Evolutionary conservation across 2,888 invertebrate species (phyloP).

Genomic region (Leucozona laternaria): DNA sequence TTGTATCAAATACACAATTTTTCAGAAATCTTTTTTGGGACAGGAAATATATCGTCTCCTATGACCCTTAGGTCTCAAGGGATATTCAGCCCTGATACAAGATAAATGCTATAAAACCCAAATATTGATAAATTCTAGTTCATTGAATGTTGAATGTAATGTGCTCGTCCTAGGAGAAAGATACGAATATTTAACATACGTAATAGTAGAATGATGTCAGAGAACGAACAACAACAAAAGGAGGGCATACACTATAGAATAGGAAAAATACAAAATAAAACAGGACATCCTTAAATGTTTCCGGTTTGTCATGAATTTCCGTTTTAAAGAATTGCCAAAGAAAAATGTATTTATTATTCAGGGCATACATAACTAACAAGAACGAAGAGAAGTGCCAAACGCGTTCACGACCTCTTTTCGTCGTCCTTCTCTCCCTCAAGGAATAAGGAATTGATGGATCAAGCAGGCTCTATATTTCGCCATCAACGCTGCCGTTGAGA

Average conservation of each 20-base stretch:
- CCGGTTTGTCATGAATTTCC: constrained; percentile 55
- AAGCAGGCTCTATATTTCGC: not conserved
- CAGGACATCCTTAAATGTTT: constrained; percentile 49
- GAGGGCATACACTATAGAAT: not conserved
- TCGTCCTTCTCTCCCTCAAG: not conserved
- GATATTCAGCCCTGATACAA: not conserved
- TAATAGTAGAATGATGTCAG: not conserved
- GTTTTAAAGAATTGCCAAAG: constrained; percentile 4
- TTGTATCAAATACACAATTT: not conserved
- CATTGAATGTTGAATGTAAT: constrained; percentile 20
- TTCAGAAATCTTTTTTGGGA: constrained; percentile 5
- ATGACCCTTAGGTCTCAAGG: not conserved
- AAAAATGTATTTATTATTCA: constrained; percentile 57
- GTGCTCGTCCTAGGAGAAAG: not conserved
- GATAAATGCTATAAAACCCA: not conserved
- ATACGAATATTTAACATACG: constrained; percentile 6
- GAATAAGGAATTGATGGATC: not conserved
- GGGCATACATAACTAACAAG: constrained; percentile 18
- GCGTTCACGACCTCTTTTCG: constrained; percentile 3
- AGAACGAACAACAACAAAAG: not conserved
- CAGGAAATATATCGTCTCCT: not conserved
- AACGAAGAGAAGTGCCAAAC: not conserved
- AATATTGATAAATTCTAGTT: constrained; percentile 1
- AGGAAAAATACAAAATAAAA: constrained; percentile 11
- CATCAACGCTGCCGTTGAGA: constrained; percentile 5